phyloP scores from a whole-genome alignment of 1,140 invertebrate genomes.

The Neodiprion fabricii region DNA sequence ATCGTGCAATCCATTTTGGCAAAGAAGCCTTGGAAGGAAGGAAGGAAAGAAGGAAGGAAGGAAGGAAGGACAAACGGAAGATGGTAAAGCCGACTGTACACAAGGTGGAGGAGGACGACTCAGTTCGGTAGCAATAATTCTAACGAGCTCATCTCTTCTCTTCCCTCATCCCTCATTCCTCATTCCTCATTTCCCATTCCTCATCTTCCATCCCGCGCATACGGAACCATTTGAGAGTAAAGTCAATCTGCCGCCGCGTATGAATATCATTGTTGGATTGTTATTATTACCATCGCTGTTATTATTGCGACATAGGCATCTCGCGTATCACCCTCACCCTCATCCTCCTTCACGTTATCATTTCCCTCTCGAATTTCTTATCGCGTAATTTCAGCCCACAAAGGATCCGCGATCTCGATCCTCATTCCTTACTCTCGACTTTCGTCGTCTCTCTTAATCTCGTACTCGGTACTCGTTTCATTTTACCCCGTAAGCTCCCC shows the following conservation, averaged over 20 bases:
- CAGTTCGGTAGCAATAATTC: conserved; percentile 7
- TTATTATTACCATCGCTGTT: not conserved
- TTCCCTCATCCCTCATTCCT: not conserved
- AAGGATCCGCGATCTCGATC: too few species aligned
- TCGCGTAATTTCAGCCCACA: too few species aligned
- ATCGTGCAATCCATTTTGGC: not conserved
- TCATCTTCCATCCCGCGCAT: not conserved
- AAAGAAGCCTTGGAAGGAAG: conserved; percentile 16
- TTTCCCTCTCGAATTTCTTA: not conserved
- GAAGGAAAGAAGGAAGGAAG: conserved; percentile 3
- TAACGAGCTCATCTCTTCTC: conserved; percentile 6
- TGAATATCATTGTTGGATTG: not conserved
- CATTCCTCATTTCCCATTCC: not conserved
- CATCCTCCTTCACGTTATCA: not conserved
- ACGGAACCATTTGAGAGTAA: too few species aligned
- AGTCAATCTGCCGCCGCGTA: not conserved
- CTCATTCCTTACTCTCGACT: too few species aligned
- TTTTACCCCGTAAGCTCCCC: too few species aligned
- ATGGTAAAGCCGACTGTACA: conserved; percentile 9
- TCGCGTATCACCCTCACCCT: not conserved
- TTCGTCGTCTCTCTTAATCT: too few species aligned
- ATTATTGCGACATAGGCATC: not conserved
- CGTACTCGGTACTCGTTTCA: too few species aligned
- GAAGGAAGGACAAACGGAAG: conserved; percentile 2
- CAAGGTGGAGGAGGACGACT: not conserved